Base-by-base conservation (phyloP, 1,140 invertebrate species). In the Tenebrio molitor region DNA sequence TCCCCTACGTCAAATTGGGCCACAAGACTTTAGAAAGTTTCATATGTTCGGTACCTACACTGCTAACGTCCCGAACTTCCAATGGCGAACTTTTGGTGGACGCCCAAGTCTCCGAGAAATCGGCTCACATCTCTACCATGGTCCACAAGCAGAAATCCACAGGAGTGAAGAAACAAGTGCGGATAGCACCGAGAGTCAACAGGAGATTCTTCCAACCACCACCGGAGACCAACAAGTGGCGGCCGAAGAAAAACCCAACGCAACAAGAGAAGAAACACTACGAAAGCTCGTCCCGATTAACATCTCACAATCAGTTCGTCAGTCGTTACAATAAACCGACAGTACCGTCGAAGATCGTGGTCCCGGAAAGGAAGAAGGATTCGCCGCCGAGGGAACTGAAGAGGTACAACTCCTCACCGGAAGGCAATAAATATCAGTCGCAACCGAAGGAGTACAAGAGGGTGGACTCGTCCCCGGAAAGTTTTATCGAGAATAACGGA, bases 1-100 rank as follows among this genome's bases (percentile, higher is more conserved):
- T 91, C 74, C 89, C 89, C 3, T 91, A 83, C 73, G 80, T 77
- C 67, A 84, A 86, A 71, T 80, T 90, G 64, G 89, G 89, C 1
- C 89, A 84, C 79, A 53, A 79, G 23, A 82, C 81, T 7, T 74
- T 91, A 1, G 85, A 88, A 62, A 85, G 86, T 36, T 85, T 91
- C 69, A 82, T 91, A 72, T 74, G 80, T 41, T 83, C 84, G 69
- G 81, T 87, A 23, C 84, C 86, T n/a, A 84, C 85, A 14, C 82
- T 90, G 76, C 84, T 80, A 73, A 79, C 86, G 1, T 80, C 67
- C 6, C 80, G 82, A 65, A 73, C 63, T 19, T 72, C 78, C 3
- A 84, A 84, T 78, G 85, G 84, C 1, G 85, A 86, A 68, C 82
- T 82, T 70, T 84, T 85, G 71, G 84, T 90, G 33, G 84, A 87